phyloP scores from a whole-genome alignment of 2,888 invertebrate genomes.

The Lasius platythorax region DNA sequence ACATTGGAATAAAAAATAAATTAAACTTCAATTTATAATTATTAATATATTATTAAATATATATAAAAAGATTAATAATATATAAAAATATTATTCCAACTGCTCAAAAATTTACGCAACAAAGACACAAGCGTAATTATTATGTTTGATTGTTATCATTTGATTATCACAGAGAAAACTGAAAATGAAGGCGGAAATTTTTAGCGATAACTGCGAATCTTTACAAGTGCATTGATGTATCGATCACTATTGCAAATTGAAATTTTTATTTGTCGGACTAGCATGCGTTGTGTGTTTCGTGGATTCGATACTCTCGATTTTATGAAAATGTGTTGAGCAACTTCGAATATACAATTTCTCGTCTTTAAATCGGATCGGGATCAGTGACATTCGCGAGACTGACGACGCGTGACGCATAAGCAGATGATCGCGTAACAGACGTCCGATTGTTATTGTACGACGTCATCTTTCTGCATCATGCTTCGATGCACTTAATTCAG shows the following conservation, averaged over 20 bases:
- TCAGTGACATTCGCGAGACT: constrained; percentile 16
- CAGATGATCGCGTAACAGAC: constrained; percentile 28
- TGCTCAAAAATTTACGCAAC: not conserved
- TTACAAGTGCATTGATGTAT: not conserved
- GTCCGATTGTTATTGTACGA: constrained; percentile 19
- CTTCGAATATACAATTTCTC: not conserved
- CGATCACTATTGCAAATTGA: not conserved
- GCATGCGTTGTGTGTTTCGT: not conserved
- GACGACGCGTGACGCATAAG: constrained; percentile 17
- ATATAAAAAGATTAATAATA: not conserved
- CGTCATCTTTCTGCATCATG: constrained; percentile 30
- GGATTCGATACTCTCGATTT: not conserved
- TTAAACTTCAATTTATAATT: not conserved
- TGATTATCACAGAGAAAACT: not conserved
- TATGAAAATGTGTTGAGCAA: not conserved
- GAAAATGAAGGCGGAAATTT: constrained; percentile 48
- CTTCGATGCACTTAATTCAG: not conserved
- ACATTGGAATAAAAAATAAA: not conserved
- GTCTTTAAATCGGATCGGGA: constrained; percentile 17
- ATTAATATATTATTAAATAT: not conserved
- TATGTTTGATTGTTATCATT: constrained; percentile 27
- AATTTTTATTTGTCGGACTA: not conserved
- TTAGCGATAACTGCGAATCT: constrained; percentile 40
- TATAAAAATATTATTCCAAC: not conserved
- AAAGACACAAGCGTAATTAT: not conserved